These are phyloP conservation scores for Notothenia rossii DNA, from an alignment of 2,113 vertebrate genomes.

Conservation along the genomic window DNA sequence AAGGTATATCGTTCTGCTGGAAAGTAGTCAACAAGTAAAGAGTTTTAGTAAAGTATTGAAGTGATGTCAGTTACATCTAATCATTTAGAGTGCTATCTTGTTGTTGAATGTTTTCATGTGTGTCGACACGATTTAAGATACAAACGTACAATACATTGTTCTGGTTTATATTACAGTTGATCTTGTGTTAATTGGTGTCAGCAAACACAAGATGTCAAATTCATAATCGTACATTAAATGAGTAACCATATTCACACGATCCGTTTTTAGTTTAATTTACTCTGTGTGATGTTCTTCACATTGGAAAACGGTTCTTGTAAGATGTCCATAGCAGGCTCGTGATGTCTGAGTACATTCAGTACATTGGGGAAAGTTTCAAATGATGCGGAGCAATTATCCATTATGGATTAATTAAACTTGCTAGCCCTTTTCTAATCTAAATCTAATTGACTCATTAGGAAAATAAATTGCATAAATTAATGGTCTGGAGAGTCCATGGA, in stretches of 20 bases:
- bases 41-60: not conserved
- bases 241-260: not conserved
- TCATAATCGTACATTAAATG: not conserved
- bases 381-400: conserved; percentile 68
- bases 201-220: not conserved
- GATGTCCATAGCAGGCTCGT: conserved; percentile 1
- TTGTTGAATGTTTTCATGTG: too few relatives aligned
- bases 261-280: conserved; percentile 1
- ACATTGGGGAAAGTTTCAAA: conserved; percentile 58
- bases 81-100: too few relatives aligned
- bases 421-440: conserved; percentile 75
- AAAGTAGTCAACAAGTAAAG: not conserved
- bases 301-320: conserved; percentile 14
- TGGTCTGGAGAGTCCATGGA: conserved; percentile 67
- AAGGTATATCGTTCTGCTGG: not conserved
- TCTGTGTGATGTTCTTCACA: not conserved
- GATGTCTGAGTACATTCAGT: conserved; percentile 11
- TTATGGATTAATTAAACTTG: conserved; percentile 75
- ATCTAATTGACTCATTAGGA: conserved; percentile 79
- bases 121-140: not conserved
- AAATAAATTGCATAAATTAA: conserved; percentile 78
- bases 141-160: not conserved
- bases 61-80: too few relatives aligned
- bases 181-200: conserved; percentile 28
- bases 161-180: not conserved